Base-by-base conservation (phyloP, 1,140 invertebrate genomes). In the Monochamus saltuarius region DNA sequence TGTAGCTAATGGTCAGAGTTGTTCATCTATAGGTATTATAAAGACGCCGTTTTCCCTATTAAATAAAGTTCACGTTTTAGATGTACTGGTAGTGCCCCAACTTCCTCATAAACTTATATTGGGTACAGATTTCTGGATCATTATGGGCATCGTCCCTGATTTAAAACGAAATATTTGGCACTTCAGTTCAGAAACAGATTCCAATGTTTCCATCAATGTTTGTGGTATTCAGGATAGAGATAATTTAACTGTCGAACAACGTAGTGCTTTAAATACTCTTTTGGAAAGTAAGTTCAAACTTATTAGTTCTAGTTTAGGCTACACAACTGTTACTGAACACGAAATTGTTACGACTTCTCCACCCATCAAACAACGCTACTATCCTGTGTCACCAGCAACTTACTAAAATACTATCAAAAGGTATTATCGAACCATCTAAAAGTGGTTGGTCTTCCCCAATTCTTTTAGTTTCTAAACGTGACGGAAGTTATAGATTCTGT, bases 111-210 rank as follows among this genome's bases (percentile, higher is more conserved):
- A 17, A 7, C 22, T 60, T 4, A 55, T 59, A 4, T 35, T 64
- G 17, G 62, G 62, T 2, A 45, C 55, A 10, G 62, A 64, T 60
- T 64, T 64, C 42, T 64, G 62, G 58, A 60, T 49, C 40, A 9
- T 35, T 10, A 60, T 64, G 62, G 22, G 39, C 2, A 42, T 42
- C 6, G 6, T 29, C 6, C 22, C 22, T 29, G 2, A 29, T 29
- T 29, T 29, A 3, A 6, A 2, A 3, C 22, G 6, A 29, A 29
- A 29, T 2, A 3, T 2, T 29, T 29, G 22, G 22, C 2, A 2
- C 6, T 29, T 29, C 6, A 29, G 22, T 29, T 2, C 2, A 3
- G 2, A 2, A 3, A 3, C 2, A 2, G 2, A 2, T 2, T 6
- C 2, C 2, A 6, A 29, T 29, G 2, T 29, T 29, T 29, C 22